Conservation (phyloP, 1,140 invertebrate species). For the Drosophila tristis region DNA sequence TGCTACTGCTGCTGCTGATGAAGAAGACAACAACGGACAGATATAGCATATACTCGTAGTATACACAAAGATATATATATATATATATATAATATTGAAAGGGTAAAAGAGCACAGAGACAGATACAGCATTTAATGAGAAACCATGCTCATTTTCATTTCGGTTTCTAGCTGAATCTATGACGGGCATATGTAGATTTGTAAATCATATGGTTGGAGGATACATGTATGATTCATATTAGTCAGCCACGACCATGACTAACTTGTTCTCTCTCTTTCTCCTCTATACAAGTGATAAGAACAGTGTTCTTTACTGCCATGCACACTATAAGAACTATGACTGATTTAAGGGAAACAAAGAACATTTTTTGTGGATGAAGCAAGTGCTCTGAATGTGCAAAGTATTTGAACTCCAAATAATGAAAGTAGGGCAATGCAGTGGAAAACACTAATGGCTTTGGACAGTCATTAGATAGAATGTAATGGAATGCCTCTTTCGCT, state of each 20-base stretch:
- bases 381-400: neutral
- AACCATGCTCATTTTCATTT: constrained; percentile 17
- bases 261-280: neutral
- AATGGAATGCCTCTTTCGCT: no score
- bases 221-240: constrained; percentile 6
- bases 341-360: constrained; percentile 18
- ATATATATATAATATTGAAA: constrained; percentile 14
- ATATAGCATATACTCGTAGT: neutral
- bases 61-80: constrained; percentile 4
- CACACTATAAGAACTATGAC: constrained; percentile 2
- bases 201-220: neutral
- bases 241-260: constrained; percentile 11
- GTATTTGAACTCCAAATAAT: neutral
- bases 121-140: constrained; percentile 40
- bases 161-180: no score
- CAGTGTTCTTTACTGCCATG: neutral
- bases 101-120: neutral
- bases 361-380: constrained; percentile 2
- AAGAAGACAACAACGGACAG: constrained; percentile 32
- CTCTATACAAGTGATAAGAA: constrained; percentile 13
- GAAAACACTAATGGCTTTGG: neutral
- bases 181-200: neutral
- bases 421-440: neutral
- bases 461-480: no score
- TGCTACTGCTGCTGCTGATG: constrained; percentile 10